Evolutionary conservation across 53 echinoderm and acorn worm genomes (phyloP).

Genomic region (Patiria pectinifera): DNA sequence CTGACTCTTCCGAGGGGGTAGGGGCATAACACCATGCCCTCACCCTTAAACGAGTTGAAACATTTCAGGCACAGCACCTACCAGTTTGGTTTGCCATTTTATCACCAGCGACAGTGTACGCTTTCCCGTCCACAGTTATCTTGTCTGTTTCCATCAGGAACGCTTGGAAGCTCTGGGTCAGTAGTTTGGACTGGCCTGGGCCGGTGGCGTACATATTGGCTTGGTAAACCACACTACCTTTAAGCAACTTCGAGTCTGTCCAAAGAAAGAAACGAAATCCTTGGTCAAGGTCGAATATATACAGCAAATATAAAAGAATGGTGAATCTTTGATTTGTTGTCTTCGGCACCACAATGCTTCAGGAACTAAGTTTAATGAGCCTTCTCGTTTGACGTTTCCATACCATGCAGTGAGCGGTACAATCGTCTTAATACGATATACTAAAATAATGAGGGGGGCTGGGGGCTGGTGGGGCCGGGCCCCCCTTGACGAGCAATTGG

Average conservation of each 20-base stretch:
- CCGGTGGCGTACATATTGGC: conserved; percentile 31
- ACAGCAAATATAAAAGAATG: background rate
- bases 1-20: too few species aligned
- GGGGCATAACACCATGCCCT: too few species aligned
- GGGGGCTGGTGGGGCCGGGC: too few species aligned
- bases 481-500: too few species aligned
- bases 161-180: background rate
- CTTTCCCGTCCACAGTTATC: background rate
- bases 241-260: conserved; percentile 62
- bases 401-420: too few species aligned
- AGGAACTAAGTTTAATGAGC: too few species aligned
- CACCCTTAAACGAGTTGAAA: too few species aligned
- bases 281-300: background rate
- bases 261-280: background rate
- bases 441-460: too few species aligned
- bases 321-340: too few species aligned
- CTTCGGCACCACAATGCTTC: too few species aligned
- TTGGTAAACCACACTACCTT: conserved; percentile 82
- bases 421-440: too few species aligned
- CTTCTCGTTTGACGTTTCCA: too few species aligned
- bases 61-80: background rate
- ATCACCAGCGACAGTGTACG: background rate
- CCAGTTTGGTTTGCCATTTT: background rate
- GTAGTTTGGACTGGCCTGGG: background rate
- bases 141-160: background rate